These are phyloP conservation scores for Pristionchus japonicus DNA, from an alignment of 2,888 invertebrate genomes.

Conservation along the genomic window DNA sequence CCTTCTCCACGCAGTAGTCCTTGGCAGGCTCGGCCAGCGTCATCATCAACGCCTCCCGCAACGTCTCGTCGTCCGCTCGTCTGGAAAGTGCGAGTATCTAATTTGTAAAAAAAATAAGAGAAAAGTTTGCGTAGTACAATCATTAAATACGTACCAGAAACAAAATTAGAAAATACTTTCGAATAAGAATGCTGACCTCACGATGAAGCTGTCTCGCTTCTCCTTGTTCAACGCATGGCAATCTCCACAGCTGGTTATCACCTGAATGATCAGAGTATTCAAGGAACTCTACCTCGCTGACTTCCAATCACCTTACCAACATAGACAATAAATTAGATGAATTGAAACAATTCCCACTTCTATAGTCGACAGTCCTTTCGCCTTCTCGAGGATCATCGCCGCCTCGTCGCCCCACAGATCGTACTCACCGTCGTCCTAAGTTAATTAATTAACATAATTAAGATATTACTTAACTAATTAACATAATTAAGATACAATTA, in stretches of 20 bases:
- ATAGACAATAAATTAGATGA: no score
- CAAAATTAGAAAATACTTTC: no score
- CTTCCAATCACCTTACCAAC: no score
- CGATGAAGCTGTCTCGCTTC: neutral
- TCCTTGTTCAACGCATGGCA: neutral
- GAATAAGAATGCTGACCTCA: neutral
- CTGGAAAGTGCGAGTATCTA: neutral
- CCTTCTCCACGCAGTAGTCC: neutral
- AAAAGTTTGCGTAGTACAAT: neutral
- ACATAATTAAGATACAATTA: neutral
- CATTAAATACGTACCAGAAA: neutral
- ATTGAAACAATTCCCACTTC: neutral
- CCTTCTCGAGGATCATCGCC: neutral
- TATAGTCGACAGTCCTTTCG: neutral
- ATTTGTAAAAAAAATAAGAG: neutral
- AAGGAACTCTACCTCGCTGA: no score
- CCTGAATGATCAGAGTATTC: no score
- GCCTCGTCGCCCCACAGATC: neutral
- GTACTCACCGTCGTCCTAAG: neutral
- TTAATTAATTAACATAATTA: neutral
- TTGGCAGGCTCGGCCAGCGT: neutral
- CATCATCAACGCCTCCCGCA: neutral
- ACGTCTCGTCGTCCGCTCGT: neutral
- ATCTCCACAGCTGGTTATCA: neutral
- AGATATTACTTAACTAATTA: neutral